phyloP scores from a whole-genome alignment of 2,888 invertebrate genomes.

The Cancer borealis region DNA sequence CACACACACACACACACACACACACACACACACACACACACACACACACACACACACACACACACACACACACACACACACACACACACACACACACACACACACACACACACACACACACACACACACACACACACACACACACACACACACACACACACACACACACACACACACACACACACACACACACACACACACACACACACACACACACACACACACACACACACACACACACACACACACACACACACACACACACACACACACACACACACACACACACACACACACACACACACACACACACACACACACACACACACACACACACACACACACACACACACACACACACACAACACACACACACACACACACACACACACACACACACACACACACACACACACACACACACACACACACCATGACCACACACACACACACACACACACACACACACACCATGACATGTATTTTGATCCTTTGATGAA shows the following conservation, averaged over 20 bases:
- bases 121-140: conserved; percentile 57
- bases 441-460: conserved; percentile 5
- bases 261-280: background rate
- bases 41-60: conserved; percentile 57
- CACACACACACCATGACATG: background rate
- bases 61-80: conserved; percentile 52
- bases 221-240: conserved; percentile 58
- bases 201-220: conserved; percentile 53
- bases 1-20: conserved; percentile 24
- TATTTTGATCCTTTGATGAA: background rate
- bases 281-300: conserved; percentile 51
- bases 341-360: conserved; percentile 10
- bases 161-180: conserved; percentile 39
- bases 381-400: conserved; percentile 58
- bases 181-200: background rate
- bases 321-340: conserved; percentile 44
- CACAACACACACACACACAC: conserved; percentile 38
- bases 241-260: conserved; percentile 40
- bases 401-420: conserved; percentile 51
- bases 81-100: conserved; percentile 18
- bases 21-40: conserved; percentile 28
- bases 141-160: conserved; percentile 55
- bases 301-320: conserved; percentile 58
- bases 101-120: conserved; percentile 1
- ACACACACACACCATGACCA: conserved; percentile 26